Base-by-base conservation (phyloP, 2,113 vertebrate genomes). In the Pimephales promelas region DNA sequence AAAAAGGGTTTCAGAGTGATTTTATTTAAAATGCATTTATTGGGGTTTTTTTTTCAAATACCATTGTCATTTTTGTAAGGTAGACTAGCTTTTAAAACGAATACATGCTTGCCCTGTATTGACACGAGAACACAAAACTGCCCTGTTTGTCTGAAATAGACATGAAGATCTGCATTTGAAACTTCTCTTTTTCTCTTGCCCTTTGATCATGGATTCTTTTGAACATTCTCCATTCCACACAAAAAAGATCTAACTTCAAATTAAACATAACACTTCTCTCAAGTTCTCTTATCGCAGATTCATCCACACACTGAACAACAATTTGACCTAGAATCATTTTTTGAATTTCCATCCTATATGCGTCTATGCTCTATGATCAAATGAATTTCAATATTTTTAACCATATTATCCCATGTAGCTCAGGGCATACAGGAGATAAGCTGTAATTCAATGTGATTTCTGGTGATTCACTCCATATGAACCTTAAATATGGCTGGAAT, bases 131-230 rank as follows among this genome's bases (percentile, higher is more conserved):
- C 2, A 24, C 6, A 0, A 79, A 79, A 7, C 14, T 24, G 57
- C 28, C 76, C 24, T 77, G 57, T 62, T 47, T 79, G 76, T 75
- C 59, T 75, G 36, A 79, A 79, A 22, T 40, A 13, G 22, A 76
- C 56, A 62, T 47, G 28, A 62, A 64, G 34, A 72, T 73, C 16
- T 62, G 47, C 36, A 70, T 77, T 56, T 87, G 40, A 78, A 68
- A 62, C 40, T 79, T 26, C 36, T 78, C 75, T 54, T 10, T 11
- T 34, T 57, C 8, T 78, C 56, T 45, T 3, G 13, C 20, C 22
- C 71, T 75, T 83, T 83, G 82, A 83, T 83, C 81, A 73, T 34
- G 2, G 20, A 59, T 83, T 76, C 54, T 83, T 64, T 76, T 76
- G 81, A 83, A 76, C 43, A 14, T 47, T 52, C 71, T 26, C n/a